These are phyloP conservation scores for Zonotrichia leucophrys DNA, from an alignment of 2,113 vertebrate species.

Conservation along the genomic window DNA sequence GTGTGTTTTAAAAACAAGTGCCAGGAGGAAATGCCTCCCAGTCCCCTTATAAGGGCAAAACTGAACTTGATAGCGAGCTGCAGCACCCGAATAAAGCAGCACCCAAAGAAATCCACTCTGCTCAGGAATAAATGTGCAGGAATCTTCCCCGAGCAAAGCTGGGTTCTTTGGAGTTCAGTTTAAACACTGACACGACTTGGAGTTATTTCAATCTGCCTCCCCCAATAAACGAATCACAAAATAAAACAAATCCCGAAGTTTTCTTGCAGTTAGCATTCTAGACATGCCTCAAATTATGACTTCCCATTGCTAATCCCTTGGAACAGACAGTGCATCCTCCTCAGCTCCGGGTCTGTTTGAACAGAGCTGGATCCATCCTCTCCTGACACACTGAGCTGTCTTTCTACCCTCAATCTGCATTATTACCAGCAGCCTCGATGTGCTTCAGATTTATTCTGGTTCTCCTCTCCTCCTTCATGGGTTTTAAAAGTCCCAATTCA, in stretches of 20 bases:
- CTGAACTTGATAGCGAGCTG: not conserved
- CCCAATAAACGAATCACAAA: rapidly evolving
- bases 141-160: rapidly evolving
- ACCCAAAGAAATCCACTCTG: rapidly evolving
- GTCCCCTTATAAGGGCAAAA: constrained; percentile 45
- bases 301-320: rapidly evolving
- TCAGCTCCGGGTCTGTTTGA: not conserved
- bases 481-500: not conserved
- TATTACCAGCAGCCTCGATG: not conserved
- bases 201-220: not conserved
- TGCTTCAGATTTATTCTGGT: not conserved
- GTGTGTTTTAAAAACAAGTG: constrained; percentile 25
- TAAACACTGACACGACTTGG: rapidly evolving
- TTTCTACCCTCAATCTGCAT: rapidly evolving
- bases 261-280: not conserved
- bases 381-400: not conserved
- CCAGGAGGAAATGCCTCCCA: constrained; percentile 41
- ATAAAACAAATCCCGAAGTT: not conserved
- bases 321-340: rapidly evolving
- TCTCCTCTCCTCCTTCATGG: not conserved
- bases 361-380: not conserved
- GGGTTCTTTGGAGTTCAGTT: rapidly evolving
- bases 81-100: not conserved
- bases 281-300: not conserved
- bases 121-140: rapidly evolving